Evolutionary conservation across 2,113 vertebrate species (phyloP).

Genomic region (Hydrochoerus hydrochaeris): DNA sequence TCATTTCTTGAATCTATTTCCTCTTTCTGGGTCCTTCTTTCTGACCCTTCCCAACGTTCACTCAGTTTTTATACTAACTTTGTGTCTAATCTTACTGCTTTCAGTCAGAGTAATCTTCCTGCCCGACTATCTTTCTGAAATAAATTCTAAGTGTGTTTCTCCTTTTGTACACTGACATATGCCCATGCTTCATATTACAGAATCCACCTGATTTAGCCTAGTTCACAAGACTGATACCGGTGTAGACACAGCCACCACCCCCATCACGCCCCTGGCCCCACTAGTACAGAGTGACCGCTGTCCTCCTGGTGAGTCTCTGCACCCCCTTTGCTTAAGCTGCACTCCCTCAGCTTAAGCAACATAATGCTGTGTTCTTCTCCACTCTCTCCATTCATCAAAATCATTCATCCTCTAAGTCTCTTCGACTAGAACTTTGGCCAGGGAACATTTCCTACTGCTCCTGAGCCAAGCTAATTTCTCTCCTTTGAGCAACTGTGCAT

Average conservation of each 20-base stretch:
- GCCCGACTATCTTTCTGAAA: slow-evolving; percentile 19
- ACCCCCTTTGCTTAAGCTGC: background rate
- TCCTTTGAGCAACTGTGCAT: background rate
- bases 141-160: background rate
- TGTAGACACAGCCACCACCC: background rate
- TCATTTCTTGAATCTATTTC: background rate
- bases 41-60: background rate
- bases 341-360: background rate
- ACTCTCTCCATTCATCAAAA: slow-evolving; percentile 7
- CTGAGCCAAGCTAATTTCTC: slow-evolving; percentile 48
- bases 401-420: slow-evolving; percentile 16
- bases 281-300: background rate
- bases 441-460: background rate
- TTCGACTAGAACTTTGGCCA: background rate
- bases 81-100: background rate
- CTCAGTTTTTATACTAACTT: background rate
- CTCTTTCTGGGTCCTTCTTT: slow-evolving; percentile 26
- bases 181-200: background rate
- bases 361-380: background rate
- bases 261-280: too few species aligned
- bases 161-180: background rate
- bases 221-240: background rate
- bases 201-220: background rate
- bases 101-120: background rate
- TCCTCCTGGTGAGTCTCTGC: background rate